Percentiles rank a stretch among this genome's conserved stretches.
Conservation (phyloP, 2,113 vertebrate species). For the Caranx melampygus region DNA sequence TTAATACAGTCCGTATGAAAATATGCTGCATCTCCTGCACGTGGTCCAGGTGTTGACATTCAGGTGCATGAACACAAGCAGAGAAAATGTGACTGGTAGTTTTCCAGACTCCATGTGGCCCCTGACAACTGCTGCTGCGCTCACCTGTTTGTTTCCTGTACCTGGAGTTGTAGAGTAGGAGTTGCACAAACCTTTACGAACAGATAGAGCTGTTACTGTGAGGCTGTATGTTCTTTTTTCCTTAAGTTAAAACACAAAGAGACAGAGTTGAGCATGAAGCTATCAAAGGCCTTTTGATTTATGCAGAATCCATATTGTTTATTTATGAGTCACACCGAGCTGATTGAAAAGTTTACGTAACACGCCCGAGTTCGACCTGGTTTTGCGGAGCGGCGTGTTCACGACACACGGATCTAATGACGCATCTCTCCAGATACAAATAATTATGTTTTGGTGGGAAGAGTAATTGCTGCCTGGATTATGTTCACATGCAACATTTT, state of each 20-base stretch:
- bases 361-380: too few species aligned
- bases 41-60: conserved; percentile 6
- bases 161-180: neutral
- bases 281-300: neutral
- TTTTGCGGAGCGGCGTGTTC: neutral
- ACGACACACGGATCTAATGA: neutral
- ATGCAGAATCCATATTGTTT: neutral
- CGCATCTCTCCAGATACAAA: neutral
- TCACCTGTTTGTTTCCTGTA: neutral
- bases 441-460: neutral
- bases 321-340: neutral
- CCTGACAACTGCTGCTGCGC: neutral
- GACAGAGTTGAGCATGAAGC: too few species aligned
- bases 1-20: conserved; percentile 37
- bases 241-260: neutral
- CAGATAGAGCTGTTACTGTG: neutral
- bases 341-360: neutral
- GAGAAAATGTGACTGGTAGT: conserved; percentile 17
- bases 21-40: conserved; percentile 23
- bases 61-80: conserved; percentile 2
- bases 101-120: conserved; percentile 8
- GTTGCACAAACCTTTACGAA: too few species aligned
- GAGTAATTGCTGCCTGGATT: neutral
- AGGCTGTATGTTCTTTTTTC: neutral
- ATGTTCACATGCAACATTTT: conserved; percentile 9